These are phyloP conservation scores for Meta bourneti DNA, from an alignment of 2,888 invertebrate genomes.

Conservation along the genomic window DNA sequence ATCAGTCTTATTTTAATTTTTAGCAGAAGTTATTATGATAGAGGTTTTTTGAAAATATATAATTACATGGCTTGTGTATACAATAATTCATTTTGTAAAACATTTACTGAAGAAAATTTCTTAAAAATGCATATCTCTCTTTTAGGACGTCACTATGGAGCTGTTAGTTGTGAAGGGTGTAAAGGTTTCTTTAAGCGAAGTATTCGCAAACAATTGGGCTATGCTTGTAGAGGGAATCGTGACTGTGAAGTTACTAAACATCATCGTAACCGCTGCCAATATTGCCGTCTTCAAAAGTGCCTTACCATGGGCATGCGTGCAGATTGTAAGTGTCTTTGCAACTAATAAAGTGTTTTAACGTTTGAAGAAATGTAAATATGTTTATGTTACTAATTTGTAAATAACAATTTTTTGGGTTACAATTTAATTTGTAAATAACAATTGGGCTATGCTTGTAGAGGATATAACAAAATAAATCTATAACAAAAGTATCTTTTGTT, in stretches of 20 bases:
- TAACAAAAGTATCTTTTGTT: no score
- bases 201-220: constrained; percentile 97
- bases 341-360: background rate
- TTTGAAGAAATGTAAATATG: background rate
- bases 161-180: constrained; percentile 94
- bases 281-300: constrained; percentile 98
- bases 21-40: background rate
- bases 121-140: background rate
- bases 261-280: constrained; percentile 98
- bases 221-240: constrained; percentile 96
- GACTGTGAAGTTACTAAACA: constrained; percentile 99
- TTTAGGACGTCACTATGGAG: constrained; percentile 94
- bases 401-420: no score
- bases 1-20: background rate
- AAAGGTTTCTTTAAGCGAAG: constrained; percentile 99
- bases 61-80: background rate
- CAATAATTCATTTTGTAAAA: no score
- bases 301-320: constrained; percentile 98
- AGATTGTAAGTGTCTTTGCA: constrained; percentile 89
- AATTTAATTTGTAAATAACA: no score
- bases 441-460: no score
- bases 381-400: no score
- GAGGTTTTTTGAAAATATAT: background rate
- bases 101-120: background rate
- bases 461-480: no score